phyloP scores from a whole-genome alignment of 2,888 invertebrate genomes.

The Pachydiplax longipennis region DNA sequence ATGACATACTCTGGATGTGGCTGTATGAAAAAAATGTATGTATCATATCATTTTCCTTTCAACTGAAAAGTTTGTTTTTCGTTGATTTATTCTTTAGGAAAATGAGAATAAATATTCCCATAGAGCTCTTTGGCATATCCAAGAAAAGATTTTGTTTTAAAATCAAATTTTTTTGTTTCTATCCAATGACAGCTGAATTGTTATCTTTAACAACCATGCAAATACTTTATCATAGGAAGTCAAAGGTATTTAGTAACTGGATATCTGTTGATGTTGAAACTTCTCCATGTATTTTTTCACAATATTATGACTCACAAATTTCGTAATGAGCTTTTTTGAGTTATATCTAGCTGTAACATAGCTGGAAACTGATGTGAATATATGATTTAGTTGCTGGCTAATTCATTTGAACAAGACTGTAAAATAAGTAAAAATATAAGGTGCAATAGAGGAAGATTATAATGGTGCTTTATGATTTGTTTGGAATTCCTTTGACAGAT shows the following conservation, averaged over 20 bases:
- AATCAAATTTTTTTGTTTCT: neutral
- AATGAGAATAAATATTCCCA: neutral
- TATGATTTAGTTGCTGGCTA: slow-evolving; percentile 34
- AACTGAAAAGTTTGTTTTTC: neutral
- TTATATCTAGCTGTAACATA: neutral
- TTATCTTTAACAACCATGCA: neutral
- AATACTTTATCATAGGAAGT: neutral
- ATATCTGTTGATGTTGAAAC: neutral
- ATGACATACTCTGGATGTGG: neutral
- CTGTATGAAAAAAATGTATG: neutral
- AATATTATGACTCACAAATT: neutral
- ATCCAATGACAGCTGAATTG: neutral
- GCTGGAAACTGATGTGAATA: slow-evolving; percentile 27
- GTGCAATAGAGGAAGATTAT: slow-evolving; percentile 36
- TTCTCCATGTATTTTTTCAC: neutral
- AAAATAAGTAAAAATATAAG: slow-evolving; percentile 15
- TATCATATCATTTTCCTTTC: neutral
- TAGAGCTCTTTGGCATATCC: neutral
- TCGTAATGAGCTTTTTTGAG: neutral
- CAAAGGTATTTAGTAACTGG: neutral
- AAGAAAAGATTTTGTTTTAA: neutral
- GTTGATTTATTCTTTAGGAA: neutral
- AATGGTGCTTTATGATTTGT: slow-evolving; percentile 40
- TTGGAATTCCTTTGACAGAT: slow-evolving; percentile 10
- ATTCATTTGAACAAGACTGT: slow-evolving; percentile 41